These are phyloP conservation scores for Aphrophora alni DNA, from an alignment of 2,888 invertebrate genomes.

Conservation along the genomic window DNA sequence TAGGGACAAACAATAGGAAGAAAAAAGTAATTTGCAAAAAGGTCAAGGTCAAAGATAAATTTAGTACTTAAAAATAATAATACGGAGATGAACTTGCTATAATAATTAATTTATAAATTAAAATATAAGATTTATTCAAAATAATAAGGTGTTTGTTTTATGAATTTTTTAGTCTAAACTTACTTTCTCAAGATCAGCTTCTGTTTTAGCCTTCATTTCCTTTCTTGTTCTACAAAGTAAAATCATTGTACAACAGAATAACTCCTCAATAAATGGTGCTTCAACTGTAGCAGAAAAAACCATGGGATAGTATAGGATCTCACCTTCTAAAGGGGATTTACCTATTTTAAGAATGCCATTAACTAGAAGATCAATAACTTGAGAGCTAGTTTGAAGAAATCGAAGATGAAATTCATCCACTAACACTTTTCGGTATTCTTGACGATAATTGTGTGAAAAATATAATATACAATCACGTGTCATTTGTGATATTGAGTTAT, in stretches of 20 bases:
- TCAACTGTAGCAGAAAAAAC: constrained; percentile 19
- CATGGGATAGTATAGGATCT: constrained; percentile 21
- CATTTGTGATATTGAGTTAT: constrained; percentile 17
- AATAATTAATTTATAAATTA: no score
- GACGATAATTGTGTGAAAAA: constrained; percentile 28
- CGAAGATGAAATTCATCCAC: background rate
- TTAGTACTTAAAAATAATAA: no score
- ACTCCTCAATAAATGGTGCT: constrained; percentile 33
- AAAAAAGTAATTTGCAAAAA: no score
- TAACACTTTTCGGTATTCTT: constrained; percentile 22
- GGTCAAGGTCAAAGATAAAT: no score
- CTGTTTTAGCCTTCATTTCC: constrained; percentile 39
- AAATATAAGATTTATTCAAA: no score
- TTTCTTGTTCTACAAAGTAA: constrained; percentile 31
- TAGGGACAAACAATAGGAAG: no score
- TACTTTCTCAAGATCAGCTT: constrained; percentile 37
- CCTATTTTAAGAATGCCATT: constrained; percentile 23
- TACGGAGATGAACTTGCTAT: no score
- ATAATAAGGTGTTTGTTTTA: no score
- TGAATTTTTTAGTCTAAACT: no score
- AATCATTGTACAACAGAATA: constrained; percentile 32
- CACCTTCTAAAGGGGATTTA: constrained; percentile 22
- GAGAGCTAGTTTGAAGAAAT: constrained; percentile 8
- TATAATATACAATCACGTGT: constrained; percentile 34
- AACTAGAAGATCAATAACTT: background rate